phyloP scores from a whole-genome alignment of 53 echinoderm and acorn worm species.

The Echinometra lucunter region DNA sequence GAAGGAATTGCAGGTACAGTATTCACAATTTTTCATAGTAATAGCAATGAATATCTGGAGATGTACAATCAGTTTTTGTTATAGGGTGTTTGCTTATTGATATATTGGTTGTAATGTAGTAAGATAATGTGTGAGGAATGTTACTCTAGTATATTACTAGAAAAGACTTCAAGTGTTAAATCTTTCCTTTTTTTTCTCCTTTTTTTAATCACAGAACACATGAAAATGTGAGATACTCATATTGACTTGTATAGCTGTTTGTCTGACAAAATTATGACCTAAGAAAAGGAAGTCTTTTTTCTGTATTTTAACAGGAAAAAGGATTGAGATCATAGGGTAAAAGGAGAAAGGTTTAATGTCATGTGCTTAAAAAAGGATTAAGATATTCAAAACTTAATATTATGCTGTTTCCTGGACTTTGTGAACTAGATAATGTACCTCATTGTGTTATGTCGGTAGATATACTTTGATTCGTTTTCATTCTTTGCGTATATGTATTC shows the following conservation, averaged over 20 bases:
- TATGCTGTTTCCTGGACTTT: neutral
- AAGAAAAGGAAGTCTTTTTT: neutral
- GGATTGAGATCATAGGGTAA: neutral
- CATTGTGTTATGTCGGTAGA: neutral
- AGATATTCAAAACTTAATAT: neutral
- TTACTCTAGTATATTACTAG: neutral
- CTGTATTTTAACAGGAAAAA: neutral
- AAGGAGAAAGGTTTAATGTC: neutral
- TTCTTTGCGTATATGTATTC: neutral
- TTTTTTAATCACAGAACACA: no score
- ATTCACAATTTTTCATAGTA: neutral
- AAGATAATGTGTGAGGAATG: neutral
- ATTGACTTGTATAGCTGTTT: neutral
- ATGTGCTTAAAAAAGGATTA: neutral
- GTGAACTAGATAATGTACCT: neutral
- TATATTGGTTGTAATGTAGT: neutral
- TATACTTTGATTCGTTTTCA: neutral
- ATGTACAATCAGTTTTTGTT: neutral
- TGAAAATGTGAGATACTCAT: neutral
- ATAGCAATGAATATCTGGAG: neutral
- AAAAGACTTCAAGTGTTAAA: neutral
- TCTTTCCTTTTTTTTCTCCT: no score
- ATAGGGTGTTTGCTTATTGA: neutral
- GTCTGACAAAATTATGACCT: neutral
- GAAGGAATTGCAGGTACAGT: neutral